These are phyloP conservation scores for Tragelaphus scriptus DNA, from an alignment of 2,113 vertebrate genomes.

Conservation along the genomic window DNA sequence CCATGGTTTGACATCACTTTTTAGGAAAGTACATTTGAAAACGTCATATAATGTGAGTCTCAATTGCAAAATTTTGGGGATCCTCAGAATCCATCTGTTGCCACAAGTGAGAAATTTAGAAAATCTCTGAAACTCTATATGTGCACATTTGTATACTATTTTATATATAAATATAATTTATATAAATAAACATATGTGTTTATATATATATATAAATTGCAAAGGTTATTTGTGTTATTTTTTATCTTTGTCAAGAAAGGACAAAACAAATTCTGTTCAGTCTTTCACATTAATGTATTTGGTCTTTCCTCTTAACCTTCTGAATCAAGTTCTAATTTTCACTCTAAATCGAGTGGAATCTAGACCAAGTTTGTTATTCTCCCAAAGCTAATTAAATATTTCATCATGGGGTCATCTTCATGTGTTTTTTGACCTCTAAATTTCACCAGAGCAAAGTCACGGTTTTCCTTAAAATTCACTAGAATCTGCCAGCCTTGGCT, in stretches of 20 bases:
- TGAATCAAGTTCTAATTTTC: background rate
- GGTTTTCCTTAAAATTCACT: constrained; percentile 10
- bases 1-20: background rate
- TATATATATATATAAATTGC: background rate
- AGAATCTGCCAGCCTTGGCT: background rate
- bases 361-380: background rate
- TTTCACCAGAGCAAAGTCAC: constrained; percentile 13
- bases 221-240: background rate
- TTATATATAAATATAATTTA: background rate
- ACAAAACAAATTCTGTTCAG: background rate
- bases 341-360: background rate
- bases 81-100: background rate
- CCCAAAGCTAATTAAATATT: background rate
- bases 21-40: background rate
- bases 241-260: background rate
- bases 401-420: background rate
- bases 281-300: background rate
- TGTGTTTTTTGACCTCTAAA: constrained; percentile 13
- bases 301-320: background rate
- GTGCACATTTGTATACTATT: background rate
- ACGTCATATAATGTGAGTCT: background rate
- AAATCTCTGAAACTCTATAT: background rate
- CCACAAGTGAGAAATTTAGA: background rate
- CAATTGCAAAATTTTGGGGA: background rate
- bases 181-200: too few relatives aligned